Evolutionary conservation across 2,113 vertebrate species (phyloP), one percentile per base, ranked within the genome.

Genomic region (Phyllostomus discolor): DNA sequence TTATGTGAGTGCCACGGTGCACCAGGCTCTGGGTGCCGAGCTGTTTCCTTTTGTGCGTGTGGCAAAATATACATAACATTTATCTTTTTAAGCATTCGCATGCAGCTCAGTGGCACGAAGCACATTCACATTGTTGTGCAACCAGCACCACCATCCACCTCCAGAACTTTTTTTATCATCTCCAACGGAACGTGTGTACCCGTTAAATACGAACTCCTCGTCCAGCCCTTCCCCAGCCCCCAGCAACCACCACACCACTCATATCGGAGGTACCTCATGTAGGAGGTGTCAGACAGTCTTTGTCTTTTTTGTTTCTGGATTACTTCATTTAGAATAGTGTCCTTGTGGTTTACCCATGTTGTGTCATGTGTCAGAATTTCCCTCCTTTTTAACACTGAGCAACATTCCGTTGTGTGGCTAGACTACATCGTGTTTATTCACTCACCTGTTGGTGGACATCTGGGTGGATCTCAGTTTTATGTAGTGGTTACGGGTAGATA

Each of bases 201-300:
- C n/a, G 6, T 48, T 59, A 4, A 38, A 38, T 15, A 16, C 2
- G 8, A 5, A 10, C 8, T 31, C 48, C 10, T 16, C 8, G 5
- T 46, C 31, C 31, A 12, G 9, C 1, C 10, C 28, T 1, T 0
- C 4, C 12, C 24, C 4, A 7, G 38, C 9, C 70, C 35, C 54
- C n/a, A 38, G 50, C 73, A 15, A 1, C 62, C 28, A 4, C 38
- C 12, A 0, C 3, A 17, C 78, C 41, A 1, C 66, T 64, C 11
- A 1, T 31, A 2, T 5, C 11, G 4, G 62, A 20, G 22, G 50
- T 1, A 10, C 70, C 48, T 85, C 57, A 1, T 2, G 0, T 10
- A 70, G 26, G 43, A 67, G 76, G 38, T 7, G 28, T 31, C 22
- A 1, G 46, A 2, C 28, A 48, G 64, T 0, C 5, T 41, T 41